Conservation (phyloP, 2,113 vertebrate genomes). For the Hippocampus mohnikei region DNA sequence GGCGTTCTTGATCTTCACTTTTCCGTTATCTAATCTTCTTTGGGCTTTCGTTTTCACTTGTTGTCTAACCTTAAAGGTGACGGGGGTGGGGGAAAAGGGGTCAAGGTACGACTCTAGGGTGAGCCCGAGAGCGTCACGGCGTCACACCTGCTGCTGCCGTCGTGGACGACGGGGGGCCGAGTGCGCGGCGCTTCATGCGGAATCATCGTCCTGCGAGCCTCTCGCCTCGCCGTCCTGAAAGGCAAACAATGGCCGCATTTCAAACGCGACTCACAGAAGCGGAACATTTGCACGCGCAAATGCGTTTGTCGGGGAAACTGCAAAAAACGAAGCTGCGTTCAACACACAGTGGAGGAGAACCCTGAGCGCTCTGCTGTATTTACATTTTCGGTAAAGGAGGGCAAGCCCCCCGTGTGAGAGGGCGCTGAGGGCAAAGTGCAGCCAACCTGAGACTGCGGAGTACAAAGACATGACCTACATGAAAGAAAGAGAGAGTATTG, state of each 20-base stretch:
- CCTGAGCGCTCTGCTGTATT: too few species aligned
- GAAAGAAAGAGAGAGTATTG: conserved; percentile 56
- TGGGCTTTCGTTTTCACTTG: conserved; percentile 6
- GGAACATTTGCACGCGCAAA: too few species aligned
- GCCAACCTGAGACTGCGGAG: conserved; percentile 12
- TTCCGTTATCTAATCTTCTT: conserved; percentile 13
- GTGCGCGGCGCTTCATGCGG: conserved; percentile 90
- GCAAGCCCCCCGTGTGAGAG: not conserved
- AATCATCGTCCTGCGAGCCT: conserved; percentile 92
- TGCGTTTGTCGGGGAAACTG: too few species aligned
- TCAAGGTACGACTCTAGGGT: conserved; percentile 30
- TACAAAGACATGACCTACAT: conserved; percentile 62
- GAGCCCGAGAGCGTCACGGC: conserved; percentile 70
- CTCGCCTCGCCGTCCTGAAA: conserved; percentile 66
- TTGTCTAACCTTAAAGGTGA: conserved; percentile 16
- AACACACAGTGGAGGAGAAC: too few species aligned
- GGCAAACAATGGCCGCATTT: conserved; percentile 7
- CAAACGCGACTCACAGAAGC: too few species aligned
- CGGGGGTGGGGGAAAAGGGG: conserved; percentile 18
- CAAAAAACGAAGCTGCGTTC: too few species aligned
- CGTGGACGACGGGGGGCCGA: conserved; percentile 74
- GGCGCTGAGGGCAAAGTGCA: conserved; percentile 11
- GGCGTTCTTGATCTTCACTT: conserved; percentile 16
- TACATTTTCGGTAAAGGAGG: not conserved
- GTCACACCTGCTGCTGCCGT: conserved; percentile 86